Base-by-base conservation (phyloP, 2,113 vertebrate genomes). In the Leptosomus discolor region DNA sequence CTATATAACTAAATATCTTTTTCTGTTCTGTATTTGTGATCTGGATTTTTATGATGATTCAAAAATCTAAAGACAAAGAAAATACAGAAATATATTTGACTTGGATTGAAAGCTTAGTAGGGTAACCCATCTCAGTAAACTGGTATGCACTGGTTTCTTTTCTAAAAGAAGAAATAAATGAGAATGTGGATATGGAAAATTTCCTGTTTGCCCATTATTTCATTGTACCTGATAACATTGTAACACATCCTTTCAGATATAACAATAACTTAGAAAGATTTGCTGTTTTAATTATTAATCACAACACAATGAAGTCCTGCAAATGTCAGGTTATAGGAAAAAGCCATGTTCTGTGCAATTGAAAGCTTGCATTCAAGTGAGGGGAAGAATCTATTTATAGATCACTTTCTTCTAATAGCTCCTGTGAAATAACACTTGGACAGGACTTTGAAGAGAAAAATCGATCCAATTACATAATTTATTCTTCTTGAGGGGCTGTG, bases 401-500 rank as follows among this genome's bases (percentile, higher is more conserved):
- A 78, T 61, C 0, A 43, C 19, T 82, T 82, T 14, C 21, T 88
- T 71, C 50, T 21, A 92, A 70, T 67, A 61, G 29, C 8, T 88
- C 36, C 9, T 37, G 11, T 70, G 12, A 85, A 75, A 67, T 92
- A 83, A 54, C 30, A 70, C 4, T 57, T 61, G 24, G 27, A 43
- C 15, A 76, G 17, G 34, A 48, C 21, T n/a, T 27, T 24, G 37
- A 78, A 54, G 50, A 53, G 32, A 85, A 90, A 85, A 77, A 69
- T 19, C 30, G 70, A 43, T 85, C 8, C 15, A 70, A 9, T 73
- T 50, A 32, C 8, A 64, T 64, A 2, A 50, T 54, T 67, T 80
- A 8, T n/a, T 69, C 26, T 54, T 87, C 22, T 12, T 8, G 3
- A 77, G 14, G 9, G 12, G 1, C 4, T 21, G 1, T 8, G 2